Base-by-base conservation (phyloP, 1,140 invertebrate species). In the Ylistrum balloti region DNA sequence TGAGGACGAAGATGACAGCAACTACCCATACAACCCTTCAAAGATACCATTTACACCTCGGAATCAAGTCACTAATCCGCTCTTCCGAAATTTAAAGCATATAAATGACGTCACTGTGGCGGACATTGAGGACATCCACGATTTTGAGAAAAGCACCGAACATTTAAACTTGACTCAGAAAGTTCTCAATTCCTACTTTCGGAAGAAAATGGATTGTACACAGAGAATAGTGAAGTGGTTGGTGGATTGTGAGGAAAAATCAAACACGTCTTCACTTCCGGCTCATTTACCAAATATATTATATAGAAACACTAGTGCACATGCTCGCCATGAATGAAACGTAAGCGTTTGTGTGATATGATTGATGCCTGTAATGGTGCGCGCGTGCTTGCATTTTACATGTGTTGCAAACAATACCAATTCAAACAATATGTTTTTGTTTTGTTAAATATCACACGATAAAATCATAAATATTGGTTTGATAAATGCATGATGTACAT, bases 171-270 rank as follows among this genome's bases (percentile, higher is more conserved):
- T 89, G 33, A 89, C 88, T 33, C 88, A 89, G 86, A 89, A 89
- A 32, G 88, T 89, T 0, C 88, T 89, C 33, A n/a, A 89, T 41
- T 41, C 74, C 22, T 89, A 89, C 15, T 89, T 89, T 41, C 88
- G 38, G 34, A 89, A 89, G 28, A 89, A 89, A 33, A 28, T 89
- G 88, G 86, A 85, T 86, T 86, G 88, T 85, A 89, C 88, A 41
- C 88, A 89, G 33, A 33, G 88, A 32, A 89, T 89, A 86, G 74
- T 89, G 9, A 86, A 45, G 33, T 89, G 88, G 88, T 89, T 89
- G 86, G 88, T 86, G n/a, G 88, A 89, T 28, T 89, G 88, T 38
- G 88, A 89, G 35, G 88, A 89, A 89, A 89, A 89, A 86, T 41
- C 88, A 32, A 45, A 38, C 15, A 20, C 33, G 22, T 89, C 88